Conservation (phyloP, 2,888 invertebrate species). For the Corbicula japonica region DNA sequence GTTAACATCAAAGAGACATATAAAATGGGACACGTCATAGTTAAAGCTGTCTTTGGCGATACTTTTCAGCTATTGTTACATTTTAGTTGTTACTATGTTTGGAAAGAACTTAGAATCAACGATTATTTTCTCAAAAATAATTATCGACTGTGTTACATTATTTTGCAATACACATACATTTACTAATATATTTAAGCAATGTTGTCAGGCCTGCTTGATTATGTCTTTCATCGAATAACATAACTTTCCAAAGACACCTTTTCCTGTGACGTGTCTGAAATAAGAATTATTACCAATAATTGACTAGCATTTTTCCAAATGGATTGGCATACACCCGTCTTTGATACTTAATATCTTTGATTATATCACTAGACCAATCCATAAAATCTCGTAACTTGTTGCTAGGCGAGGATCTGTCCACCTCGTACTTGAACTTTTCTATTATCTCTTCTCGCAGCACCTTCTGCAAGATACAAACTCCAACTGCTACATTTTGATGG, state of each 20-base stretch:
- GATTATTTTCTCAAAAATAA: no score
- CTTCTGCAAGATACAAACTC: slow-evolving; percentile 69
- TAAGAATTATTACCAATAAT: slow-evolving; percentile 74
- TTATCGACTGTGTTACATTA: no score
- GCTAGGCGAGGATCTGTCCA: slow-evolving; percentile 84
- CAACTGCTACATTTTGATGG: no score
- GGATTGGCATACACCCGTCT: slow-evolving; percentile 75
- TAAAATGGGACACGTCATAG: no score
- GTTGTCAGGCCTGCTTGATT: not conserved
- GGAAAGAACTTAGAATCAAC: no score
- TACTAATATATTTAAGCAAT: not conserved
- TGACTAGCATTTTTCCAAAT: slow-evolving; percentile 79
- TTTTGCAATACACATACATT: not conserved
- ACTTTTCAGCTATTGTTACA: no score
- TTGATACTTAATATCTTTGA: slow-evolving; percentile 84
- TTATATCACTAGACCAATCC: slow-evolving; percentile 84
- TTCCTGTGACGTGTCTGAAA: not conserved
- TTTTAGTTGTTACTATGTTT: no score
- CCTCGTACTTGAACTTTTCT: slow-evolving; percentile 85
- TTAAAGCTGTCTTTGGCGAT: no score
- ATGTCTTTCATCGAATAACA: not conserved
- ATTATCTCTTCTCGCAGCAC: slow-evolving; percentile 84
- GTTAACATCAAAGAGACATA: no score
- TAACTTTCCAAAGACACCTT: not conserved
- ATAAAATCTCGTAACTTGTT: slow-evolving; percentile 85